Conservation (phyloP, 2,888 invertebrate genomes). For the Choreutis nemorana region DNA sequence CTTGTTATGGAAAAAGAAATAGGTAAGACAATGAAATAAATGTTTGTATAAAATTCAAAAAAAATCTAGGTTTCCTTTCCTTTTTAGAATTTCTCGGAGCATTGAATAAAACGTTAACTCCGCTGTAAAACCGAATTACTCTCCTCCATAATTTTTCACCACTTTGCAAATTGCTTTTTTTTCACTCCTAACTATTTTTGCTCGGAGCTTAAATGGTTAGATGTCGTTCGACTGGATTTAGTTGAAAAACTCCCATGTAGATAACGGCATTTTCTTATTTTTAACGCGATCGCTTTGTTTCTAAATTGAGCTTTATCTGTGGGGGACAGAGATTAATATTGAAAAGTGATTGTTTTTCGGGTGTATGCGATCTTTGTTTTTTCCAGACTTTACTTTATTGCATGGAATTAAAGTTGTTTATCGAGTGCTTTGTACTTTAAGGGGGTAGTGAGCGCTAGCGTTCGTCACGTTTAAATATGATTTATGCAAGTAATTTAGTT, state of each 20-base stretch:
- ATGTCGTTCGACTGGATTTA: conserved; percentile 26
- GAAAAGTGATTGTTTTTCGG: too few species aligned
- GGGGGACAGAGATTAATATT: too few species aligned
- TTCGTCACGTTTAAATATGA: conserved; percentile 64
- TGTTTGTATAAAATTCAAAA: too few species aligned
- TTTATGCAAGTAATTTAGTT: conserved; percentile 65
- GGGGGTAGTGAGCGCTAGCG: conserved; percentile 26
- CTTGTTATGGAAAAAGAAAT: too few species aligned
- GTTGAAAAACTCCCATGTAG: conserved; percentile 24
- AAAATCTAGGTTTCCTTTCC: too few species aligned
- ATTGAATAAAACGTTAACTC: too few species aligned
- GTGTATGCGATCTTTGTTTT: too few species aligned
- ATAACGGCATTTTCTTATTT: conserved; percentile 23
- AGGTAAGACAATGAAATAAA: too few species aligned
- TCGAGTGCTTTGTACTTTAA: conserved; percentile 16
- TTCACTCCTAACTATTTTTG: conserved; percentile 16
- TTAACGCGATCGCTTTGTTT: too few species aligned
- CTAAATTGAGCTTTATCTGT: conserved; percentile 22
- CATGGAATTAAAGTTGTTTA: conserved; percentile 23
- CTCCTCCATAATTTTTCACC: conserved; percentile 7
- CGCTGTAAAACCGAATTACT: too few species aligned
- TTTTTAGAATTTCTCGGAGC: too few species aligned
- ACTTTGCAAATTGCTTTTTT: conserved; percentile 6
- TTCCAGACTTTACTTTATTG: too few species aligned
- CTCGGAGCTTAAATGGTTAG: conserved; percentile 17